phyloP scores from a whole-genome alignment of 2,888 invertebrate genomes.

The Amblyjoppa fuscipennis region DNA sequence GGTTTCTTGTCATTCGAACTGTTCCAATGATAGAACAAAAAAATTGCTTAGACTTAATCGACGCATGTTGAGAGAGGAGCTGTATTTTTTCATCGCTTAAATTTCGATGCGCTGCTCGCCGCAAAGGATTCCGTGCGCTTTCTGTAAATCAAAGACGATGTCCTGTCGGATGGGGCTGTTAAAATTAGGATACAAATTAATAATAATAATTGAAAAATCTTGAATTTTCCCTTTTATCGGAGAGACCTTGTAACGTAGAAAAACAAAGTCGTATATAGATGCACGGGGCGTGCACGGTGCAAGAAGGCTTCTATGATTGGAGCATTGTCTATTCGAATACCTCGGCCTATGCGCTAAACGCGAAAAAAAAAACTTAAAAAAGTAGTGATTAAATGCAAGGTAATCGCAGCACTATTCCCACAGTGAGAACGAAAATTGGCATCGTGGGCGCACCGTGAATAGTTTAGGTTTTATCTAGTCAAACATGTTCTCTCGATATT shows the following conservation, averaged over 20 bases:
- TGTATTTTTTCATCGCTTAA: constrained; percentile 56
- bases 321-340: constrained; percentile 46
- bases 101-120: constrained; percentile 57
- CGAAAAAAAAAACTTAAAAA: constrained; percentile 1
- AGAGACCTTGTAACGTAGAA: constrained; percentile 43
- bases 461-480: constrained; percentile 47
- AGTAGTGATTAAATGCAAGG: neutral
- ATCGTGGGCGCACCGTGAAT: constrained; percentile 61
- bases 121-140: constrained; percentile 68
- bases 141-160: constrained; percentile 70
- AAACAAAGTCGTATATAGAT: constrained; percentile 12
- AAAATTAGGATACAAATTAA: constrained; percentile 19
- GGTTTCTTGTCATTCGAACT: constrained; percentile 23
- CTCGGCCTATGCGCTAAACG: constrained; percentile 45
- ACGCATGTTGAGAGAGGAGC: constrained; percentile 13
- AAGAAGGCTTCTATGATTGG: constrained; percentile 8
- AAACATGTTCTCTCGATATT: constrained; percentile 23
- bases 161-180: constrained; percentile 43
- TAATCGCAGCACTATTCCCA: constrained; percentile 24
- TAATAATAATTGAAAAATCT: constrained; percentile 11
- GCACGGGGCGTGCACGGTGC: constrained; percentile 61
- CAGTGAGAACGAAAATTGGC: constrained; percentile 4
- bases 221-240: constrained; percentile 48
- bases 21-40: constrained; percentile 39
- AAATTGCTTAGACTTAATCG: constrained; percentile 26